Evolutionary conservation across 1,140 invertebrate genomes (phyloP).

Genomic region (Formica selysi): DNA sequence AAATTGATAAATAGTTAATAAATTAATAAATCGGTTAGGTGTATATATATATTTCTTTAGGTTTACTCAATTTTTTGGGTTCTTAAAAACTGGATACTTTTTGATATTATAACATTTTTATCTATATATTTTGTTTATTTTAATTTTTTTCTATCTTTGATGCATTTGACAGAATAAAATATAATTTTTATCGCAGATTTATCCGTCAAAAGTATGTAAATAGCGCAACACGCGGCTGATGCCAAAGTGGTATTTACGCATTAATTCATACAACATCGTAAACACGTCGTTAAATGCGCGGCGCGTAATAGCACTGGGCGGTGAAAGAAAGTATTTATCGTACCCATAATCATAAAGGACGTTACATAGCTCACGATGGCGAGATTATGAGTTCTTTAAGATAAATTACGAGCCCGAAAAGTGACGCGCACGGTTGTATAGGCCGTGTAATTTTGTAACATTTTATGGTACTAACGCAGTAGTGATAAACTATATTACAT

Average conservation of each 20-base stretch:
- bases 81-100: neutral
- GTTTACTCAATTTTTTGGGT: neutral
- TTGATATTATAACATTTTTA: neutral
- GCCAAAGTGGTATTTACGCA: conserved; percentile 18
- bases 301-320: conserved; percentile 11
- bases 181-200: neutral
- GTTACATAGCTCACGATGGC: neutral
- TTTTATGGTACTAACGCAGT: neutral
- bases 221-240: conserved; percentile 24
- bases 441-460: neutral
- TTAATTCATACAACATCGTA: conserved; percentile 45
- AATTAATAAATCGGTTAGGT: neutral
- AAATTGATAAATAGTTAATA: neutral
- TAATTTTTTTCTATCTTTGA: neutral
- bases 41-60: neutral
- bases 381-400: conserved; percentile 36
- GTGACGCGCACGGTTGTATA: neutral
- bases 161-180: neutral
- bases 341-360: conserved; percentile 29
- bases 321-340: conserved; percentile 41
- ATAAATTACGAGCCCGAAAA: conserved; percentile 9
- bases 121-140: neutral
- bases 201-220: conserved; percentile 2
- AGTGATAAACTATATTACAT: neutral
- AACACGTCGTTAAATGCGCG: conserved; percentile 40